Base-by-base conservation (phyloP, 35 echinoderm and acorn worm species). In the Apostichopus californicus region DNA sequence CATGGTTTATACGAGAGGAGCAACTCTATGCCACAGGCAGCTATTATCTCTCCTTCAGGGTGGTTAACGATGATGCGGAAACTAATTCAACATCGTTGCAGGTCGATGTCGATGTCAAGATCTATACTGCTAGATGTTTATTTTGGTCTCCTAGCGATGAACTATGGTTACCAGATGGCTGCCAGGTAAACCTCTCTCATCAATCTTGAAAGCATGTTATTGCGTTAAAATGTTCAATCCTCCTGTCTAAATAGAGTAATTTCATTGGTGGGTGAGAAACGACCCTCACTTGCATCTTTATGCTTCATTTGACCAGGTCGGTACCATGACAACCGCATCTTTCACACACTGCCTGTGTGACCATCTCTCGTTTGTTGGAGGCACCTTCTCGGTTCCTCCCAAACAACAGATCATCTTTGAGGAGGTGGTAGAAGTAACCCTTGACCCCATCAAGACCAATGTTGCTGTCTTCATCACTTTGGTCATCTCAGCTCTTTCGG, bases 281-380 rank as follows among this genome's bases (percentile, higher is more conserved):
- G 34, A 46, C 34, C 34, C 34, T 46, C 2, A 46, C 3, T 46
- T 4, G 34, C 34, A 46, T 46, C 0, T 46, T 46, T 46, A 46
- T 46, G 34, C 34, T 46, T 46, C 34, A 46, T 46, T 57, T 80
- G 53, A n/a, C 25, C 83, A 96, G 95, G 95, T 96, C 86, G 95
- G 95, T 26, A 78, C 61, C 23, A 72, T 96, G 28, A 96, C 95
- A 5, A 94, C 93, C 1, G 63, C 95, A 13, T 77, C 90, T 22
- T 94, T 94, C 78, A 96, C 95, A 14, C 95, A 96, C 87, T 96
- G 95, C 55, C 85, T 92, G 11, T 96, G 95, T 52, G 80, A 94
- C 90, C 95, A 96, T 23, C 87, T 96, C 5, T 86, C 95, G 10
- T 92, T 93, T 13, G 89, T 94, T 73, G 95, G 95, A 54, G 95